Evolutionary conservation across 2,797 vertebrate genomes (phyloP).

Genomic region (Eulemur albifrons): DNA sequence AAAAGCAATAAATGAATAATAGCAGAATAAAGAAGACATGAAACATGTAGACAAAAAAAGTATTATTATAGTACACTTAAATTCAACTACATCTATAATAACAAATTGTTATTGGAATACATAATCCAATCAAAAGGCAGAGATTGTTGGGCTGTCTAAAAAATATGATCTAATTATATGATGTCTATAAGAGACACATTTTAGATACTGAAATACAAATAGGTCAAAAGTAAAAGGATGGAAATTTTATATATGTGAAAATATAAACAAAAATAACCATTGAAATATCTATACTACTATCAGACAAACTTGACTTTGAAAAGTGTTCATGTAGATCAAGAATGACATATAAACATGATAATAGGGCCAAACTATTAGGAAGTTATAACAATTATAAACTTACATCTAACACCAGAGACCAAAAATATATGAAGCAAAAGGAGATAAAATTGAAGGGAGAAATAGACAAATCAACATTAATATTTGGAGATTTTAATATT

Average conservation of each 20-base stretch:
- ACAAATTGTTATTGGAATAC: neutral
- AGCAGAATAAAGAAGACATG: neutral
- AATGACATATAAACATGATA: neutral
- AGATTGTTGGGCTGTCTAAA: neutral
- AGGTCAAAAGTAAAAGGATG: neutral
- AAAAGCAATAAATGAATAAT: neutral
- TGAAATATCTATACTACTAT: neutral
- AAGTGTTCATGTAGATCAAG: neutral
- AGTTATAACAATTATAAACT: neutral
- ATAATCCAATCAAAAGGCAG: neutral
- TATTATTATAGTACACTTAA: neutral
- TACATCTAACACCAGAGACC: neutral
- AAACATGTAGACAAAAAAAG: neutral
- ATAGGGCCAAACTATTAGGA: neutral
- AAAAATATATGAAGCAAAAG: neutral
- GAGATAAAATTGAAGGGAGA: neutral
- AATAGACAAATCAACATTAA: neutral
- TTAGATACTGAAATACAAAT: neutral
- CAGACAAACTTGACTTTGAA: neutral
- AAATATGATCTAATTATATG: neutral
- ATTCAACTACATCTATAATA: neutral
- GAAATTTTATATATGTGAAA: neutral
- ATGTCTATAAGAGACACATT: neutral
- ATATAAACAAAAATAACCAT: neutral
- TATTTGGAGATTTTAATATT: neutral